These are phyloP conservation scores for Gari tellinella DNA, from an alignment of 2,888 invertebrate species.

Conservation along the genomic window DNA sequence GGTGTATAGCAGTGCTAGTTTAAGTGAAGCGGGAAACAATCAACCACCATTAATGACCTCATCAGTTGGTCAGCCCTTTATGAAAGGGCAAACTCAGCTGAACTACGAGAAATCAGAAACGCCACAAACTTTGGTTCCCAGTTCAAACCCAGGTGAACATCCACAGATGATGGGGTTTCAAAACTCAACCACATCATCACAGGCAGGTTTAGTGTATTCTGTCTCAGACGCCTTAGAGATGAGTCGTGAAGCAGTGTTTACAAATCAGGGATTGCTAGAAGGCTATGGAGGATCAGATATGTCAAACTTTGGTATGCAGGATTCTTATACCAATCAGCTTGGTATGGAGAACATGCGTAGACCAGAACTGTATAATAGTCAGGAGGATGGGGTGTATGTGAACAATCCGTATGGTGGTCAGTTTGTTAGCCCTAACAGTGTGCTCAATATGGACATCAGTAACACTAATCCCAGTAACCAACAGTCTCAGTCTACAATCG, in stretches of 20 bases:
- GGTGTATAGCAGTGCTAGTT: slow-evolving; percentile 35
- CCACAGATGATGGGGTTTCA: slow-evolving; percentile 45
- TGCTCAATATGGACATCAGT: slow-evolving; percentile 48
- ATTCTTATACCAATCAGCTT: slow-evolving; percentile 44
- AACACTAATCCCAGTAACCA: slow-evolving; percentile 9
- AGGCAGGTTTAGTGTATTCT: slow-evolving; percentile 41
- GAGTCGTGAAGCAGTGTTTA: slow-evolving; percentile 53
- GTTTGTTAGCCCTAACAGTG: slow-evolving; percentile 59
- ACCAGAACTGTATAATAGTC: slow-evolving; percentile 35
- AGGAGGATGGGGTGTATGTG: slow-evolving; percentile 41
- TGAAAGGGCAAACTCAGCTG: slow-evolving; percentile 25
- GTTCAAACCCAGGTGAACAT: slow-evolving; percentile 17
- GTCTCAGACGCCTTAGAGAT: slow-evolving; percentile 59
- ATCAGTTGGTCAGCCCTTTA: slow-evolving; percentile 25
- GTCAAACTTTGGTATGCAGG: slow-evolving; percentile 30
- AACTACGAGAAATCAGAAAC: slow-evolving; percentile 45
- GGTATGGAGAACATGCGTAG: slow-evolving; percentile 32
- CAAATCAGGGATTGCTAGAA: slow-evolving; percentile 47
- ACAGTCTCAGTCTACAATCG: slow-evolving; percentile 66
- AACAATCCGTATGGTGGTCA: slow-evolving; percentile 48
- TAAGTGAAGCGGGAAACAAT: slow-evolving; percentile 16
- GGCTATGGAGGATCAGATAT: slow-evolving; percentile 32
- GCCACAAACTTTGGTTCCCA: slow-evolving; percentile 39
- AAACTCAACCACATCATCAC: slow-evolving; percentile 35
- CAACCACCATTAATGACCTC: slow-evolving; percentile 39